A percentile compares a stretch with the other conserved stretches of the same genome.
phyloP scores from a whole-genome alignment of 2,113 vertebrate species.

The Triplophysa rosa region DNA sequence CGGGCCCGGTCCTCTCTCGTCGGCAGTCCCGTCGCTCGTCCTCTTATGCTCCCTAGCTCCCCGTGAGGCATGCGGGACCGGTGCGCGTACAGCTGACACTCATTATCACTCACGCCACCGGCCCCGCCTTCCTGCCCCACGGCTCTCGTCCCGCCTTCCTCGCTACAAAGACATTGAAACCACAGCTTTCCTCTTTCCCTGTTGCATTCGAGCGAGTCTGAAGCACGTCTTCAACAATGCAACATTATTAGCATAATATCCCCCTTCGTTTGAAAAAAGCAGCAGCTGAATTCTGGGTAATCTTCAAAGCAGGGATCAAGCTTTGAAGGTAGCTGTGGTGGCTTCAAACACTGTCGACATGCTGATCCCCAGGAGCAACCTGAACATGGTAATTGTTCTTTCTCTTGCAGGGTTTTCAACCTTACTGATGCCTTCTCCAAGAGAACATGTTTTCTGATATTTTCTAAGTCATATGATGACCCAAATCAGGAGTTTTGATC shows the following conservation, averaged over 20 bases:
- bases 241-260: constrained; percentile 57
- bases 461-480: constrained; percentile 12
- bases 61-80: too few relatives aligned
- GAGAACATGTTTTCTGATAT: not conserved
- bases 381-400: constrained; percentile 29
- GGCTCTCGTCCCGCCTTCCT: too few relatives aligned
- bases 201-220: constrained; percentile 23
- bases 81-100: too few relatives aligned
- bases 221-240: constrained; percentile 28
- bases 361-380: constrained; percentile 54
- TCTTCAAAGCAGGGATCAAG: constrained; percentile 67
- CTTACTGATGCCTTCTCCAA: not conserved
- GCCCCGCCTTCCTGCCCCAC: too few relatives aligned
- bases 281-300: constrained; percentile 56
- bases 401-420: constrained; percentile 32
- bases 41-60: too few relatives aligned
- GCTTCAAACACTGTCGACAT: constrained; percentile 70
- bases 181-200: not conserved
- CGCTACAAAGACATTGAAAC: constrained; percentile 26
- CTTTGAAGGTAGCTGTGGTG: constrained; percentile 73
- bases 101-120: too few relatives aligned
- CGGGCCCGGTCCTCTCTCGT: too few relatives aligned
- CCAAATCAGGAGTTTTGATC: not conserved
- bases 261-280: constrained; percentile 62
- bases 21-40: too few relatives aligned